Percentiles rank a stretch among this genome's conserved stretches.
Evolutionary conservation across 2,113 vertebrate genomes (phyloP).

Genomic region (Lagopus muta): DNA sequence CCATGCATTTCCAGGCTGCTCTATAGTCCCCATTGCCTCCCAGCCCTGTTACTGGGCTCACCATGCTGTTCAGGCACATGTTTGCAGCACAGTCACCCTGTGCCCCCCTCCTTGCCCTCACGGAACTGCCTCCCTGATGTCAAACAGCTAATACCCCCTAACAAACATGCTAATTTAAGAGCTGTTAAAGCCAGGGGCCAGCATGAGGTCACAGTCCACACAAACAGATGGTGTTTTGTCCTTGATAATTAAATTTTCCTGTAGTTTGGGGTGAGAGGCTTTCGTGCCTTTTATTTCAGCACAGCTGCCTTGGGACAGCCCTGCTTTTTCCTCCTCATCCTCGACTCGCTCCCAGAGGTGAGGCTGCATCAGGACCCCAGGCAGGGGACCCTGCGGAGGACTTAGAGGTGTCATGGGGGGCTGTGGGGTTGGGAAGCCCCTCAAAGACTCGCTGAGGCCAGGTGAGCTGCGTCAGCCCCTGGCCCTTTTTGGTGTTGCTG

Average conservation of each 20-base stretch:
- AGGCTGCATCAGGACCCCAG: background rate
- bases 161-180: constrained; percentile 40
- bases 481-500: rapidly evolving
- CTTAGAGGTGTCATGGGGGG: background rate
- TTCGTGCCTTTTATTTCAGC: constrained; percentile 15
- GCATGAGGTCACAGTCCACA: background rate
- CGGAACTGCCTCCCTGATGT: background rate
- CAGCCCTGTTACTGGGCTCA: background rate
- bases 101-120: background rate
- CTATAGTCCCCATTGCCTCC: rapidly evolving
- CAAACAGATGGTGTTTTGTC: constrained; percentile 68
- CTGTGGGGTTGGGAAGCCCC: rapidly evolving
- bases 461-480: background rate
- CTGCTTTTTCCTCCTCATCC: background rate
- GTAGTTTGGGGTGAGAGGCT: background rate
- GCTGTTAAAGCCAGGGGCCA: constrained; percentile 16
- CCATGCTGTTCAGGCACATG: rapidly evolving
- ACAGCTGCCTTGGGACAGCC: background rate
- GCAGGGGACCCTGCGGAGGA: background rate
- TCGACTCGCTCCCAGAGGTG: background rate
- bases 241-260: constrained; percentile 57
- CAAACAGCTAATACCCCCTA: background rate
- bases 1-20: background rate
- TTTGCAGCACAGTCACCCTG: rapidly evolving
- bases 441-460: background rate